Evolutionary conservation across 2,113 vertebrate genomes (phyloP).

Genomic region (Amblyornis subalaris): DNA sequence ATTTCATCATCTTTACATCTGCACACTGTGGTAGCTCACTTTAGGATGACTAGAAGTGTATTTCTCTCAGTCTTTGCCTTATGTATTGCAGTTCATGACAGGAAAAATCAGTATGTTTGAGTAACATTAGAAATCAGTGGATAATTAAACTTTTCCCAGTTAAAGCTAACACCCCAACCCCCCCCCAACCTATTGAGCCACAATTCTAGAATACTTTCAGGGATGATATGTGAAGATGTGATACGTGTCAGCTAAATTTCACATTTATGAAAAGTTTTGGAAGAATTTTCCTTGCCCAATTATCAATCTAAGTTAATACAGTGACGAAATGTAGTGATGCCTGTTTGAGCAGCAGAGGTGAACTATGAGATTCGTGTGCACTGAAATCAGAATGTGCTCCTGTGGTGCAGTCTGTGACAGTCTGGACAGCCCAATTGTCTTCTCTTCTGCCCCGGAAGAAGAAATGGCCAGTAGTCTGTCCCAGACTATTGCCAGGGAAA

Average conservation of each 20-base stretch:
- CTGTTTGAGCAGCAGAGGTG: neutral
- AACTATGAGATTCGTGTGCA: fast-evolving
- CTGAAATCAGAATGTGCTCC: neutral
- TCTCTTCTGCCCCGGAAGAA: neutral
- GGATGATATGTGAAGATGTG: neutral
- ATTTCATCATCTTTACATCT: neutral
- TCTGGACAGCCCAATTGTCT: neutral
- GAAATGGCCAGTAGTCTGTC: neutral
- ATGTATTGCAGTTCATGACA: neutral
- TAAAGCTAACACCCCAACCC: neutral
- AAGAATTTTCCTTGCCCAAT: neutral
- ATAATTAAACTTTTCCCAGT: neutral
- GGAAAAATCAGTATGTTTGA: neutral
- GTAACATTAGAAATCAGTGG: neutral
- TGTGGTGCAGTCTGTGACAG: neutral
- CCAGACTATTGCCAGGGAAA: neutral
- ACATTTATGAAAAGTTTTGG: neutral
- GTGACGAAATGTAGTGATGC: neutral
- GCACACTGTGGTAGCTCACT: neutral
- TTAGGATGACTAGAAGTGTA: neutral
- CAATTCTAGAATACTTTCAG: neutral
- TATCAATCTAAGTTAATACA: neutral
- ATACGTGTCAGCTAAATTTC: neutral
- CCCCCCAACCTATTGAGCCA: fast-evolving
- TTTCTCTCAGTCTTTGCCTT: neutral